These are phyloP conservation scores for Rattus norvegicus DNA, from an alignment of 2,113 vertebrate genomes.

Conservation along the genomic window GRCr8 NC_086026.1:58564001-58564500, in stretches of 20 bases:
- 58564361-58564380: not conserved
- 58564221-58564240: not conserved
- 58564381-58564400: not conserved
- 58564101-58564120: not conserved
- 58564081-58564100: not conserved
- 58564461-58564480: not conserved
- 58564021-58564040: conserved; percentile 13
- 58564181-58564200: not conserved
- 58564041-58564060: not conserved
- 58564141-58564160: not conserved
- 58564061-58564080: not conserved
- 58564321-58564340: not conserved
- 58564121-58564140: not conserved
- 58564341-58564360: too few relatives aligned
- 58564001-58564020: not conserved
- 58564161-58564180: not conserved
- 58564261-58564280: not conserved
- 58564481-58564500: too few relatives aligned
- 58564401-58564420: not conserved
- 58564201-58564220: not conserved
- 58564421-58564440: not conserved
- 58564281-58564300: not conserved
- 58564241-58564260: not conserved
- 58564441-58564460: not conserved
- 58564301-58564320: not conserved